Conservation (phyloP, 2,797 vertebrate species). For the Eulemur albifrons region DNA sequence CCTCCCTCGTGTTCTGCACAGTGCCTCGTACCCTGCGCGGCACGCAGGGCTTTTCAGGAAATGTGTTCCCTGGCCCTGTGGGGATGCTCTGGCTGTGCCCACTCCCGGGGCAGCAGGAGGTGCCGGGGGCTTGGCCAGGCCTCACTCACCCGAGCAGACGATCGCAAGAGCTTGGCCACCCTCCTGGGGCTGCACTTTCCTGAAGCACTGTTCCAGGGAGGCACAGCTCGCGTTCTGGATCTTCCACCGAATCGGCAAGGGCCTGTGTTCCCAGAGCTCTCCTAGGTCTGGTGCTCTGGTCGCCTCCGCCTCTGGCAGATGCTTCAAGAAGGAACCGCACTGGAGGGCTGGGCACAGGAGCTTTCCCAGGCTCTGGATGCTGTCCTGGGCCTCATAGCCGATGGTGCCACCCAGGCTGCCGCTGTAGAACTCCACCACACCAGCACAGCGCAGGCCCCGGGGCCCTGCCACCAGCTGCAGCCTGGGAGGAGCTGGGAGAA, state of each 20-base stretch:
- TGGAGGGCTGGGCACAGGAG: conserved; percentile 49
- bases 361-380: background rate
- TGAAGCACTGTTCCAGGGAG: conserved; percentile 64
- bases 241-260: conserved; percentile 71
- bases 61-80: accelerated
- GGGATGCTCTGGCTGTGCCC: background rate
- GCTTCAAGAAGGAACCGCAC: conserved; percentile 72
- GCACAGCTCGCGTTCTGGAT: accelerated
- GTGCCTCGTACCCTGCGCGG: background rate
- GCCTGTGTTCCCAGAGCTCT: accelerated
- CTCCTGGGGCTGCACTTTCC: accelerated
- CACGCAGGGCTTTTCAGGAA: background rate
- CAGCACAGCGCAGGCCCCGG: conserved; percentile 54
- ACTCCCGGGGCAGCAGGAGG: background rate
- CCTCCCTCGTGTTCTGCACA: background rate
- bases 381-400: background rate
- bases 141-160: conserved; percentile 81
- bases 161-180: background rate
- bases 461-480: conserved; percentile 68
- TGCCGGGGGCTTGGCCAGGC: accelerated
- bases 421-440: conserved; percentile 73
- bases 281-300: background rate
- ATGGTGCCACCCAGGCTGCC: conserved; percentile 68
- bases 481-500: conserved; percentile 59
- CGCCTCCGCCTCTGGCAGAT: background rate